Evolutionary conservation across 1,140 invertebrate species (phyloP).

Genomic region (Drosophila pallidifrons): DNA sequence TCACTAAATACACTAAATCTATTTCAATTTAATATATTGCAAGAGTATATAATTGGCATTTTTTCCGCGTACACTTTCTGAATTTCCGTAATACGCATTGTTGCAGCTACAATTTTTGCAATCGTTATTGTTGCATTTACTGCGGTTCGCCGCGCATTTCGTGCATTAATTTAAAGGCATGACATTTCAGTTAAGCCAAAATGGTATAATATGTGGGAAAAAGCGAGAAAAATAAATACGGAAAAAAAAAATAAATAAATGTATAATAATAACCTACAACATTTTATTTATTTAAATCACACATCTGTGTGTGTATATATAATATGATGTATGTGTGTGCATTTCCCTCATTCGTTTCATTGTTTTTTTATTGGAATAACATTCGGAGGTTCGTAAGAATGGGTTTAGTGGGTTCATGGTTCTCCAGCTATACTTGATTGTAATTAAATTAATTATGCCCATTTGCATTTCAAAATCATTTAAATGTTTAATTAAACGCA

Average conservation of each 20-base stretch:
- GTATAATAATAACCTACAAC: slow-evolving; percentile 43
- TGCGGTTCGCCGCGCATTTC: slow-evolving; percentile 68
- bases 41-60: slow-evolving; percentile 9
- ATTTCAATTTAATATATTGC: background rate
- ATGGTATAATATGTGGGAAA: slow-evolving; percentile 43
- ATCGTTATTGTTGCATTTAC: slow-evolving; percentile 46
- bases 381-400: slow-evolving; percentile 13
- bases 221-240: slow-evolving; percentile 20
- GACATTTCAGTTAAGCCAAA: slow-evolving; percentile 71
- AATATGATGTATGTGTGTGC: slow-evolving; percentile 17
- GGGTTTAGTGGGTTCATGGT: background rate
- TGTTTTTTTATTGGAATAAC: slow-evolving; percentile 48
- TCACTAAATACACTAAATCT: no score
- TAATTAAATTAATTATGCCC: slow-evolving; percentile 81
- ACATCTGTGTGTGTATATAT: slow-evolving; percentile 13
- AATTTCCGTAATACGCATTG: slow-evolving; percentile 9
- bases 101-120: slow-evolving; percentile 17
- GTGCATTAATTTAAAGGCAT: slow-evolving; percentile 68
- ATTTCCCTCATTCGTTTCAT: slow-evolving; percentile 44
- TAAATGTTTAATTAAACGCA: slow-evolving; percentile 75
- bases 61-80: background rate
- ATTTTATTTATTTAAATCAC: slow-evolving; percentile 68
- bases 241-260: slow-evolving; percentile 20
- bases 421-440: slow-evolving; percentile 54
- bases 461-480: slow-evolving; percentile 76